phyloP scores from a whole-genome alignment of 2,113 vertebrate genomes.

The Caloenas nicobarica region DNA sequence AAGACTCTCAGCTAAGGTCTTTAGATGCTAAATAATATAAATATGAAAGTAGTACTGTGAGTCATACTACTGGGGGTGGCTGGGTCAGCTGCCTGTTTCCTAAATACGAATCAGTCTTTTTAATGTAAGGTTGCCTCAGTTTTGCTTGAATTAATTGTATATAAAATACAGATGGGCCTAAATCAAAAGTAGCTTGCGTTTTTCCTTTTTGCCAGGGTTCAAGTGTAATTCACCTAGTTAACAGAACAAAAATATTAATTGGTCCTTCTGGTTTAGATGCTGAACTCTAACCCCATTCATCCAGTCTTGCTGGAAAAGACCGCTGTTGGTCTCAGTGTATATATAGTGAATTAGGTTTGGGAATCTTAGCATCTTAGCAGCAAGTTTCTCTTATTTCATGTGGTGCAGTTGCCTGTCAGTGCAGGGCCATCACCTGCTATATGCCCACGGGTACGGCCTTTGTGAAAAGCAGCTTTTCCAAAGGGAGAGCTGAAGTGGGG shows the following conservation, averaged over 20 bases:
- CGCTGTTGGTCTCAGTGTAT: neutral
- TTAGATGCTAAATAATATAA: constrained; percentile 39
- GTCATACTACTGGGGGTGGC: neutral
- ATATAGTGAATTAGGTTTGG: neutral
- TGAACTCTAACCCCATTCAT: neutral
- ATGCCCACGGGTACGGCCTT: neutral
- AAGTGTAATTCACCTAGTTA: neutral
- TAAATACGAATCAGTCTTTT: constrained; percentile 41
- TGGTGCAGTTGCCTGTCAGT: accelerated
- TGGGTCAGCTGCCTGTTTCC: constrained; percentile 39
- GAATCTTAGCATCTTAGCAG: neutral
- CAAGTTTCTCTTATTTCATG: neutral
- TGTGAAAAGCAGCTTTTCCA: neutral
- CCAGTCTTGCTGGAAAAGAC: neutral
- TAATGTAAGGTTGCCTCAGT: neutral
- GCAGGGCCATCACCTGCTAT: neutral
- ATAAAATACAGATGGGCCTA: neutral
- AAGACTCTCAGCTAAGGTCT: constrained; percentile 9
- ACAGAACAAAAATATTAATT: neutral
- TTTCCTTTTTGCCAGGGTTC: neutral
- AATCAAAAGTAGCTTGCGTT: neutral
- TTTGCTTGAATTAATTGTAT: neutral
- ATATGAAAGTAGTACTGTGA: constrained; percentile 44
- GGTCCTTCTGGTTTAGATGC: neutral
- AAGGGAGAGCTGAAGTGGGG: neutral